A percentile compares a stretch with the other conserved stretches of the same genome.
phyloP scores from a whole-genome alignment of 2,113 vertebrate genomes.

The Vombatus ursinus region DNA sequence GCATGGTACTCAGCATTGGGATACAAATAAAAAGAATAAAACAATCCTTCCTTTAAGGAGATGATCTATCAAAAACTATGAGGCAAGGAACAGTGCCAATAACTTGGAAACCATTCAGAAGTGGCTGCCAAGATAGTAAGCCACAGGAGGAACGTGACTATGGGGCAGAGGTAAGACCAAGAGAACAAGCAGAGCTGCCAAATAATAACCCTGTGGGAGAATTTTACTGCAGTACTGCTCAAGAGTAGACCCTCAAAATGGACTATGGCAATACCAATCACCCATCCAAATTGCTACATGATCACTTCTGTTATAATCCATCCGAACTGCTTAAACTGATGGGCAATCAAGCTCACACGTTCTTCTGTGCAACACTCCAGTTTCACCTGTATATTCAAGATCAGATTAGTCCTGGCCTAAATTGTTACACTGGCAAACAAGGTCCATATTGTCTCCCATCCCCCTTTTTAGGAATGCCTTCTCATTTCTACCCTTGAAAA shows the following conservation, averaged over 20 bases:
- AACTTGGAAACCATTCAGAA: not conserved
- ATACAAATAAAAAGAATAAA: not conserved
- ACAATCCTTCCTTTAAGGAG: not conserved
- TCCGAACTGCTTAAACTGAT: fast-evolving
- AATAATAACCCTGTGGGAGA: fast-evolving
- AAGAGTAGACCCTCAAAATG: not conserved
- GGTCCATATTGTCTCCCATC: fast-evolving
- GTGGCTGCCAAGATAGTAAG: constrained; percentile 38
- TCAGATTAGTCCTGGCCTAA: not conserved
- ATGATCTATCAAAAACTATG: not conserved
- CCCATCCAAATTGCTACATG: not conserved
- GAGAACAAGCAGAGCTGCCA: fast-evolving
- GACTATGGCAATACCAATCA: fast-evolving
- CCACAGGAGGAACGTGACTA: not conserved
- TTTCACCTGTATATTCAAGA: not conserved
- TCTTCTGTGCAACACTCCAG: not conserved
- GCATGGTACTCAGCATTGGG: not conserved
- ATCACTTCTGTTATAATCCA: fast-evolving
- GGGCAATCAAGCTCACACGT: fast-evolving
- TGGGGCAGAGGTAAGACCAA: fast-evolving
- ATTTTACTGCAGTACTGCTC: fast-evolving
- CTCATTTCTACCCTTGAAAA: fast-evolving
- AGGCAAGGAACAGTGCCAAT: not conserved
- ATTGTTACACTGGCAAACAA: fast-evolving
- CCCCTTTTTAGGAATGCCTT: not conserved